Base-by-base conservation (phyloP, 2,797 vertebrate species). In the Enteromius viviparus region DNA sequence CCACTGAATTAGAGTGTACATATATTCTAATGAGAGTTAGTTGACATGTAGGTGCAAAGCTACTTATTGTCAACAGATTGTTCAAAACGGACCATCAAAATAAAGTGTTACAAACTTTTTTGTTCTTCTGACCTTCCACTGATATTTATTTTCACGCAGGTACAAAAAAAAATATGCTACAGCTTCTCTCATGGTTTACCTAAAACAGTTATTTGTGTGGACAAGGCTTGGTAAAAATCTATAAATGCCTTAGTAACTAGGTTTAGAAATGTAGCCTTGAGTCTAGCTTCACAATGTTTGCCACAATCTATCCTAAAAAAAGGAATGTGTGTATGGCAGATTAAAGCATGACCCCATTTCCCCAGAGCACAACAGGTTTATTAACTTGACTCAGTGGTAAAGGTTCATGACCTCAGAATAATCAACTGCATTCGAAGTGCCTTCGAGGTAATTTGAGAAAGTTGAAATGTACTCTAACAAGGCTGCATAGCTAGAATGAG, bases 371-470 rank as follows among this genome's bases (percentile, higher is more conserved):
- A 68, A 77, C 78, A 65, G 14, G 42, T 85, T 77, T 82, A 78
- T 78, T 85, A 83, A 72, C 10, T 40, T 83, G 70, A 79, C 71
- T 58, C 45, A 6, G 64, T 68, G 80, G 62, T 74, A 69, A 75
- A 85, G 26, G 69, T 68, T 78, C 75, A 58, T 71, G 78, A 85
- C 84, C 81, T 77, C 40, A 76, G 62, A 84, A 86, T 86, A 45
- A 83, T 77, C 58, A 37, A 23, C 23, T 55, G 47, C 66, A 84
- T 77, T 42, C 19, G 21, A 69, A 70, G 81, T 71, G 65, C 53
- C 77, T 86, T 37, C n/a, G 34, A 80, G 70, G 62, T 82, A 70
- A 84, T 83, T 47, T 53, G 65, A 78, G 26, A 72, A 75, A 83
- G 66, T 55, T 64, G 53, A 83, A 71, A 85, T 55, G 53, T 51